A percentile compares a stretch with the other conserved stretches of the same genome.
Evolutionary conservation across 2,797 vertebrate species (phyloP).

Genomic region (Anableps anableps): DNA sequence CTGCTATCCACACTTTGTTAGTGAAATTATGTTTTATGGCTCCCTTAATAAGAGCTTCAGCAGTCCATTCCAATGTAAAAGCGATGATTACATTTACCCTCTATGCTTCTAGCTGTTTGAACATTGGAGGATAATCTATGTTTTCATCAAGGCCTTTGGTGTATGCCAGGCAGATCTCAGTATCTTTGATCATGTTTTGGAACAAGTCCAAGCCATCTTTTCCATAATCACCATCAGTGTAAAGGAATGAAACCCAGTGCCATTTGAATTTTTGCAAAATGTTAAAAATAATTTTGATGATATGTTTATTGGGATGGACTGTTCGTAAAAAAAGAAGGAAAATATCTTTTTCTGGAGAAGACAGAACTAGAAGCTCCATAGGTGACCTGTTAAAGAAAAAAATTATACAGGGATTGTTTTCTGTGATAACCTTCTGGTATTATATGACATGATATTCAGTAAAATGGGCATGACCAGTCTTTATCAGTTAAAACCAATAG

Average conservation of each 20-base stretch:
- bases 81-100: constrained; percentile 74
- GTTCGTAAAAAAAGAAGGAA: constrained; percentile 85
- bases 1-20: constrained; percentile 87
- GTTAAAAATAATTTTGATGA: constrained; percentile 77
- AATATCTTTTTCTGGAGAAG: constrained; percentile 66
- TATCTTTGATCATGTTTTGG: constrained; percentile 40
- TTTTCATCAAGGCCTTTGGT: constrained; percentile 54
- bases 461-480: constrained; percentile 13
- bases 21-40: constrained; percentile 78
- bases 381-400: constrained; percentile 67
- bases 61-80: constrained; percentile 51
- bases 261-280: constrained; percentile 83
- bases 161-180: constrained; percentile 80
- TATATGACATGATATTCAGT: background rate
- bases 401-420: constrained; percentile 40
- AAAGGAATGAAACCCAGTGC: constrained; percentile 86
- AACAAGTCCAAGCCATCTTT: constrained; percentile 68
- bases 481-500: constrained; percentile 51
- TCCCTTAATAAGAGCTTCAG: constrained; percentile 67
- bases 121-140: constrained; percentile 44
- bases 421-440: background rate
- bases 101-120: constrained; percentile 63
- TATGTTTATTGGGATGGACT: constrained; percentile 76
- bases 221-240: constrained; percentile 76
- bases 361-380: constrained; percentile 69